Conservation (phyloP, 1,140 invertebrate species). For the Acromyrmex heyeri region DNA sequence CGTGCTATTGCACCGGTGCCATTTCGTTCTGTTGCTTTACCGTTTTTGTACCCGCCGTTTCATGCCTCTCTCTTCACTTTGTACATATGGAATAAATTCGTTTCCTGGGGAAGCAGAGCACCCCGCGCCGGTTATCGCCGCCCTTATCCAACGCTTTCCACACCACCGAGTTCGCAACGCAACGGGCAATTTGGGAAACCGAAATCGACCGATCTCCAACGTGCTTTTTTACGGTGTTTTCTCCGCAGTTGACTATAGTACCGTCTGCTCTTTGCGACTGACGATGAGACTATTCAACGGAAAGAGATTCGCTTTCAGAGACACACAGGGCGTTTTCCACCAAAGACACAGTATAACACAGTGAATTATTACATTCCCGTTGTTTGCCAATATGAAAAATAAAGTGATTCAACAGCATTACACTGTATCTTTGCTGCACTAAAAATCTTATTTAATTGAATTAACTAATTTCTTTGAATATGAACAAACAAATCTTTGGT, state of each 20-base stretch:
- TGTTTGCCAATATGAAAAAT: no score
- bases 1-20: constrained; percentile 14
- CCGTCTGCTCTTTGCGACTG: not conserved
- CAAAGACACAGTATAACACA: no score
- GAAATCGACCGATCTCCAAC: constrained; percentile 63
- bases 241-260: not conserved
- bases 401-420: no score
- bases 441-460: no score
- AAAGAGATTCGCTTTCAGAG: not conserved
- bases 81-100: constrained; percentile 42
- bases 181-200: constrained; percentile 67
- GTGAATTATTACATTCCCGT: no score
- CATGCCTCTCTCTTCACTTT: not conserved
- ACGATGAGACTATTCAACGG: not conserved
- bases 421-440: no score
- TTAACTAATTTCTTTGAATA: no score
- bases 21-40: constrained; percentile 39
- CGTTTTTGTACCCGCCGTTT: constrained; percentile 17
- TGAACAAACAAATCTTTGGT: no score
- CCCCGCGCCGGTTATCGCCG: constrained; percentile 21
- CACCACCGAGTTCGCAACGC: constrained; percentile 62
- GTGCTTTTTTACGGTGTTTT: not conserved
- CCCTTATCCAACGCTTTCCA: constrained; percentile 49
- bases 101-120: not conserved
- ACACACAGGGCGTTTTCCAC: no score